phyloP scores from a whole-genome alignment of 2,113 vertebrate genomes.

The Spermophilus dauricus region DNA sequence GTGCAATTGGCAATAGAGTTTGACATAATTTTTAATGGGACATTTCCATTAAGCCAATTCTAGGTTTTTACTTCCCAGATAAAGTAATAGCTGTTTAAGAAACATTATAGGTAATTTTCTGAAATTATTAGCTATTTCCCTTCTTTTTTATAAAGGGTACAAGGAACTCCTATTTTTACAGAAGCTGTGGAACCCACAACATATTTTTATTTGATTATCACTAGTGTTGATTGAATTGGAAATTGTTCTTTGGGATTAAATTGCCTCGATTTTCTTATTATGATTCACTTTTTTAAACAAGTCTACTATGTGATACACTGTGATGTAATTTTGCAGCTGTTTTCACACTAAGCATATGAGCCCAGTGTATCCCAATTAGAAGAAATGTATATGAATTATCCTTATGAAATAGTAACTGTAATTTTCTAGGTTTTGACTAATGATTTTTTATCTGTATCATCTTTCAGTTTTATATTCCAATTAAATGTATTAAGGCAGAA shows the following conservation, averaged over 20 bases:
- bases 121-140: not conserved
- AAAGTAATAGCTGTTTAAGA: not conserved
- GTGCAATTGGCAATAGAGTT: not conserved
- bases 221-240: conserved; percentile 38
- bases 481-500: not conserved
- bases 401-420: conserved; percentile 55
- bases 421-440: conserved; percentile 24
- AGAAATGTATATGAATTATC: conserved; percentile 18
- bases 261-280: not conserved
- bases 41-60: conserved; percentile 1
- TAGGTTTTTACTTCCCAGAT: not conserved
- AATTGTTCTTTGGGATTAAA: conserved; percentile 6
- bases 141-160: not conserved
- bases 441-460: not conserved
- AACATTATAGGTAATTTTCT: not conserved
- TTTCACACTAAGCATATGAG: conserved; percentile 40
- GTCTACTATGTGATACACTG: not conserved
- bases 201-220: conserved; percentile 1
- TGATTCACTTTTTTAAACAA: not conserved
- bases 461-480: not conserved
- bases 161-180: not conserved
- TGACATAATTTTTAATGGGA: not conserved
- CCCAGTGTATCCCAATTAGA: conserved; percentile 33
- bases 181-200: not conserved
- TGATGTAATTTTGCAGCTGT: not conserved